Evolutionary conservation across 2,797 vertebrate species (phyloP).

Genomic region (Aulostomus chinensis): DNA sequence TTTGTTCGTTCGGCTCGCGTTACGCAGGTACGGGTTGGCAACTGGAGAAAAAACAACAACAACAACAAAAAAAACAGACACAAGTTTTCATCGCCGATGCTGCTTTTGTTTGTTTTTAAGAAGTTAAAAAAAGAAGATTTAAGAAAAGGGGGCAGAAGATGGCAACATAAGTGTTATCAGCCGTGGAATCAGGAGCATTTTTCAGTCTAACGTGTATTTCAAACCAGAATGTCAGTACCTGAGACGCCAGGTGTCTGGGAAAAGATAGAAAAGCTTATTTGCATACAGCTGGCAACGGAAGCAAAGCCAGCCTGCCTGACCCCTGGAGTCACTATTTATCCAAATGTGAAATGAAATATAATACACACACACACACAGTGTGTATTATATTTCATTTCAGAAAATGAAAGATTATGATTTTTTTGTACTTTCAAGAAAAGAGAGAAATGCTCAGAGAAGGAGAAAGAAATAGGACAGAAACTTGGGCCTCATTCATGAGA

Average conservation of each 20-base stretch:
- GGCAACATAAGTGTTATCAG: too few species aligned
- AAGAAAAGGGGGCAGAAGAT: too few species aligned
- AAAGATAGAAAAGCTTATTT: constrained; percentile 12
- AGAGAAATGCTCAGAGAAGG: not conserved
- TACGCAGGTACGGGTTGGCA: constrained; percentile 94
- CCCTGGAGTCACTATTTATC: constrained; percentile 3
- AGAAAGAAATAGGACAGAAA: too few species aligned
- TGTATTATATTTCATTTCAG: not conserved
- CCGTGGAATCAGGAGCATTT: not conserved
- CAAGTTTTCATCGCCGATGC: too few species aligned
- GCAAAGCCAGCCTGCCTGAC: constrained; percentile 9
- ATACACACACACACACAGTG: not conserved
- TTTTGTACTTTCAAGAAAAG: not conserved
- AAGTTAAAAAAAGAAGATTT: too few species aligned
- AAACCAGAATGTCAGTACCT: constrained; percentile 7
- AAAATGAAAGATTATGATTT: not conserved
- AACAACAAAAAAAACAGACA: not conserved
- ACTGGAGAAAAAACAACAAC: constrained; percentile 52
- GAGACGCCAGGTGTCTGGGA: constrained; percentile 46
- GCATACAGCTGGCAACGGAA: constrained; percentile 6
- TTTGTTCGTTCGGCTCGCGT: constrained; percentile 99
- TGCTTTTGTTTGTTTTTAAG: not conserved
- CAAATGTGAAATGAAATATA: not conserved
- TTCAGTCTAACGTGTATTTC: too few species aligned
- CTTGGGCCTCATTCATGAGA: too few species aligned